Evolutionary conservation across 1,140 invertebrate genomes (phyloP).

Genomic region (Patella vulgata): DNA sequence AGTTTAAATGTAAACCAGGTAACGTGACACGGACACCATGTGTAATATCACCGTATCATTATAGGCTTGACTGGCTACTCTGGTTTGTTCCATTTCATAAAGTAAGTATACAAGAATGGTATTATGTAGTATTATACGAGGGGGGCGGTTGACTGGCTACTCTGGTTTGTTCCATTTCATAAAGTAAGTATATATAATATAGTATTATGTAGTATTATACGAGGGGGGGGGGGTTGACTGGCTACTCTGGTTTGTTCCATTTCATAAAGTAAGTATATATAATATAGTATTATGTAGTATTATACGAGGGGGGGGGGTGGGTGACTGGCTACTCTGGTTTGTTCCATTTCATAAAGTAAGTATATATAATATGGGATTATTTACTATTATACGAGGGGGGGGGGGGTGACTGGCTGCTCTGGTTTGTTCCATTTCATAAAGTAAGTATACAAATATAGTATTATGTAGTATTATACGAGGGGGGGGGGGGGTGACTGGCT

Average conservation of each 20-base stretch:
- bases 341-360: conserved; percentile 65
- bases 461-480: too few relatives aligned
- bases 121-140: too few relatives aligned
- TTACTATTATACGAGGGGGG: too few relatives aligned
- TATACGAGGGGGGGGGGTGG: too few relatives aligned
- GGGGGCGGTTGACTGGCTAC: conserved; percentile 68
- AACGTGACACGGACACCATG: conserved; percentile 60
- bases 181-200: too few relatives aligned
- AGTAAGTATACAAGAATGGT: conserved; percentile 20
- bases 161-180: conserved; percentile 69
- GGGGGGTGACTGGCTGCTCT: conserved; percentile 69
- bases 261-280: conserved; percentile 62
- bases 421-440: conserved; percentile 68
- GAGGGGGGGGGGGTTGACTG: too few relatives aligned
- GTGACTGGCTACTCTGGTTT: conserved; percentile 70
- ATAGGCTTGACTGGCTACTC: conserved; percentile 68
- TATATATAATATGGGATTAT: too few relatives aligned
- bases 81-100: conserved; percentile 68
- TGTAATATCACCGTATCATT: conserved; percentile 69
- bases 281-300: too few relatives aligned
- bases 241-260: conserved; percentile 69
- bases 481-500: too few relatives aligned
- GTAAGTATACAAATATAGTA: too few relatives aligned
- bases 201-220: too few relatives aligned
- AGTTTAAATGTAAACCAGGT: conserved; percentile 69